phyloP scores from a whole-genome alignment of 2,888 invertebrate species.

The Cerceris rybyensis region DNA sequence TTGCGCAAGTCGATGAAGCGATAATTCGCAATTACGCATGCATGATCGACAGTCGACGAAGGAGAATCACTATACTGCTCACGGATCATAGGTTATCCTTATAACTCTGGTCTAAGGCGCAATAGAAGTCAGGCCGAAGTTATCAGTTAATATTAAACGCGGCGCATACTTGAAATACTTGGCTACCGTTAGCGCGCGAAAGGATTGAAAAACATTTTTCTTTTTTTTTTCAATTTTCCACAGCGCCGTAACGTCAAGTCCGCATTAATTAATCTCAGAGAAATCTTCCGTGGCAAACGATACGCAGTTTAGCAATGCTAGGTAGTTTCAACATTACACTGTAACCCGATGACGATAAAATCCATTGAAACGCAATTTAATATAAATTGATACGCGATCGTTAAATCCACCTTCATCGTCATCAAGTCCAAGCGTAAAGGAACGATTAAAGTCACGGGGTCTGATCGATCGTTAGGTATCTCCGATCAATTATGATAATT shows the following conservation, averaged over 20 bases:
- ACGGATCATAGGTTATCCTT: slow-evolving; percentile 69
- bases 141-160: slow-evolving; percentile 48
- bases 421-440: neutral
- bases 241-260: neutral
- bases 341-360: neutral
- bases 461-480: too few species aligned
- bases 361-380: neutral
- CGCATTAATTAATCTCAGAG: slow-evolving; percentile 16
- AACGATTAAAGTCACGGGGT: slow-evolving; percentile 14
- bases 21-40: slow-evolving; percentile 74
- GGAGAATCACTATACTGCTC: slow-evolving; percentile 59
- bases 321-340: neutral
- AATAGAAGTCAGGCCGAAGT: slow-evolving; percentile 42
- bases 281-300: neutral
- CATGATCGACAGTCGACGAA: slow-evolving; percentile 56
- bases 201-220: slow-evolving; percentile 18
- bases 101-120: slow-evolving; percentile 54
- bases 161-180: slow-evolving; percentile 22
- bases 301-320: neutral
- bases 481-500: too few species aligned
- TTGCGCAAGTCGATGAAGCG: slow-evolving; percentile 63
- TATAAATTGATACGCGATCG: neutral
- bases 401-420: neutral
- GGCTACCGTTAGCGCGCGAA: slow-evolving; percentile 2
- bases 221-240: neutral